Base-by-base conservation (phyloP, 2,888 invertebrate species). In the Diogma glabrata region DNA sequence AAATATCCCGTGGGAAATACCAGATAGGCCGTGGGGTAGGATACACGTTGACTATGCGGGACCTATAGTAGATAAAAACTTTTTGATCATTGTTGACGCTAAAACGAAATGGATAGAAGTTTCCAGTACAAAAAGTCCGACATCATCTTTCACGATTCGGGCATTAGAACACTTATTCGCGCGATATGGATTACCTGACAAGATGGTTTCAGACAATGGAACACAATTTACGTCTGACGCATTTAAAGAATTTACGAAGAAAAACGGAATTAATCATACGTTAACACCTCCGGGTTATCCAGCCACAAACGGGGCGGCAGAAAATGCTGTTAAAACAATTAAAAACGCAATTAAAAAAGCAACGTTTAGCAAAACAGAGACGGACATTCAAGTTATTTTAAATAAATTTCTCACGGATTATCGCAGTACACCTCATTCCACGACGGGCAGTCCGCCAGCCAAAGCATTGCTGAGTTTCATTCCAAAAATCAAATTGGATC, bases 241-340 rank as follows among this genome's bases (percentile, higher is more conserved):
- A 36, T 36, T 36, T 36, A 36, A 36, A 36, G 36, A 14, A 36
- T 36, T 36, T 14, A 36, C 36, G 17, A 36, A 36, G 36, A 36
- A 36, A 36, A 36, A 36, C 14, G 36, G 36, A 10, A 36, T 36
- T 14, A 8, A 14, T 36, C 36, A 36, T 8, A 36, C 14, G 36
- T 36, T 36, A 17, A 33, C n/a, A n/a, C n/a, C n/a, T n/a, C n/a
- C n/a, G n/a, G n/a, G n/a, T n/a, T n/a, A n/a, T n/a, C n/a, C n/a
- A n/a, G n/a, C n/a, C n/a, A n/a, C n/a, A n/a, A n/a, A n/a, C n/a
- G n/a, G 36, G 16, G 36, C 36, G 9, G 36, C 36, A 14, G 36
- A 36, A 14, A 36, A 14, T 12, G 36, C 36, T 7, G 36, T 36
- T 14, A 36, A 36, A 14, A 36, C 36, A 3, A 14, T 33, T 33